These are phyloP conservation scores for Diadema setosum DNA, from an alignment of 35 echinoderm and acorn worm genomes.

Conservation along the genomic window DNA sequence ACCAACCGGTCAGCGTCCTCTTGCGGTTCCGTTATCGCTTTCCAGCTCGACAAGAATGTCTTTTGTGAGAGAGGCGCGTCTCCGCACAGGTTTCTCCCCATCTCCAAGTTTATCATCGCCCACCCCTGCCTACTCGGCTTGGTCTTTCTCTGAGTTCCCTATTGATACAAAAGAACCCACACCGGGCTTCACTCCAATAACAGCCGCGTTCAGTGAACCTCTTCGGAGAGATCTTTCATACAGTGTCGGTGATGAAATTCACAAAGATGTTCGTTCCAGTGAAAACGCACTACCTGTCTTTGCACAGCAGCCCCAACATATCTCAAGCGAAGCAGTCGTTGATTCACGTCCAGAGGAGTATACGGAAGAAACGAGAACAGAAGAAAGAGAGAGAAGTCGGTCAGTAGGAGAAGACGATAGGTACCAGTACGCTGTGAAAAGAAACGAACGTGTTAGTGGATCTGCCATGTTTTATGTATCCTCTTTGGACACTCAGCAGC, in stretches of 20 bases:
- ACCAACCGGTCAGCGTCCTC: neutral
- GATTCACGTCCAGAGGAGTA: no score
- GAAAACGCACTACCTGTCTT: no score
- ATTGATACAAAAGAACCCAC: neutral
- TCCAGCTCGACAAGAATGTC: conserved; percentile 58
- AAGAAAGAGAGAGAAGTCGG: neutral
- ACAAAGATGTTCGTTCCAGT: neutral
- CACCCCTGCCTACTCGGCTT: neutral
- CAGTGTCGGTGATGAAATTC: conserved; percentile 8
- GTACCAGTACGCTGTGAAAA: neutral
- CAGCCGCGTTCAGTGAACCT: neutral
- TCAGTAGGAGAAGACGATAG: neutral
- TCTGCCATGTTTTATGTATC: neutral
- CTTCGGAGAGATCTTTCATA: neutral
- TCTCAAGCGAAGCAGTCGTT: no score
- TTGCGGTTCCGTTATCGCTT: neutral
- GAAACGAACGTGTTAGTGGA: neutral
- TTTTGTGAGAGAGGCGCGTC: conserved; percentile 62
- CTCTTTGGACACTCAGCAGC: neutral
- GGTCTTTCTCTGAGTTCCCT: neutral
- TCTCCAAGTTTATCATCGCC: neutral
- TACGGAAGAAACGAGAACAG: neutral
- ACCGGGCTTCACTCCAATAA: neutral
- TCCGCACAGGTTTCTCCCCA: neutral
- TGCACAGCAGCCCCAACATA: no score